A percentile compares a stretch with the other conserved stretches of the same genome.
These are phyloP conservation scores for Microcaecilia unicolor DNA, from an alignment of 2,797 vertebrate species.

Conservation along the genomic window DNA sequence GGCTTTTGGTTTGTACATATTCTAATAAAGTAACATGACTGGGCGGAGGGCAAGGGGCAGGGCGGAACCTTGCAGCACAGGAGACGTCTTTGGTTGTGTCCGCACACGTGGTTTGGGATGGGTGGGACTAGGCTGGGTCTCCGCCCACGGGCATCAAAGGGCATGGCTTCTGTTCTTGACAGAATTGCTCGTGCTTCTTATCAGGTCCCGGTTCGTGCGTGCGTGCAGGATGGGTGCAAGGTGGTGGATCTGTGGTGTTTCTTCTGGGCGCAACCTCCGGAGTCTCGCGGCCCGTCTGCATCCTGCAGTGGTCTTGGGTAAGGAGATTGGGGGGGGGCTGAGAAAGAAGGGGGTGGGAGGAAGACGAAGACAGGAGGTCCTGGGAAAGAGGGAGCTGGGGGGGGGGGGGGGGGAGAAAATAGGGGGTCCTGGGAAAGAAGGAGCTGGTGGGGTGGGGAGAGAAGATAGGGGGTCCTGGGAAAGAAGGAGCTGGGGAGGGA, in stretches of 20 bases:
- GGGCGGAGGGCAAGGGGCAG: background rate
- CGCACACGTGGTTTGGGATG: no score
- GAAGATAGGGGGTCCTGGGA: no score
- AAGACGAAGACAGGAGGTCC: no score
- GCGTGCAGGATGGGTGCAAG: background rate
- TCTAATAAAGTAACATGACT: no score
- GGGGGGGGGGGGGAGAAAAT: no score
- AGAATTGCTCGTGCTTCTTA: background rate
- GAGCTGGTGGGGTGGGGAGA: no score
- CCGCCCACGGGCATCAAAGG: background rate
- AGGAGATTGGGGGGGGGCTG: background rate
- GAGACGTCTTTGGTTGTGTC: background rate
- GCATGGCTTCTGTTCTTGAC: background rate
- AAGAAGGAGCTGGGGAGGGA: background rate
- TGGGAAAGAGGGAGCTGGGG: no score
- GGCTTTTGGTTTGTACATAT: no score
- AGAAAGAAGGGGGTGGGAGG: background rate
- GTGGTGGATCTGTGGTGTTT: background rate
- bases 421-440: no score
- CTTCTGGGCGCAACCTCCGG: background rate
- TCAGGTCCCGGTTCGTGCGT: background rate
- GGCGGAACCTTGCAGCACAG: accelerated
- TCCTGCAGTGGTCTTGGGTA: background rate
- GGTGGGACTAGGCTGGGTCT: accelerated
- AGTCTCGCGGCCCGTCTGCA: background rate